Evolutionary conservation across 2,113 vertebrate genomes (phyloP).

Genomic region (Tachysurus fulvidraco): DNA sequence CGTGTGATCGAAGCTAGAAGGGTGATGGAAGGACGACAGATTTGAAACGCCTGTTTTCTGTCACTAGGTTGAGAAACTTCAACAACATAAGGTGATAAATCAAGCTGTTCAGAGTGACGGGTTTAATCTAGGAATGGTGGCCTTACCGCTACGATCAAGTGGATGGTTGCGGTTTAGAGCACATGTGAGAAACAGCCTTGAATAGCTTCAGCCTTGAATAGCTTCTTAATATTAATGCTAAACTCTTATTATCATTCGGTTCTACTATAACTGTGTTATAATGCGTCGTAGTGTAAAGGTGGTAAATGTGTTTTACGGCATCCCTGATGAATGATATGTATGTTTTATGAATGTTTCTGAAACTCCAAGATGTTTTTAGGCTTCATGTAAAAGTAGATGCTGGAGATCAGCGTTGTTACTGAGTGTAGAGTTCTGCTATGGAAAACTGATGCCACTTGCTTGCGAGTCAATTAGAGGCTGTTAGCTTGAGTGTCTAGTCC

Average conservation of each 20-base stretch:
- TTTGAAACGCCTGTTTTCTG: background rate
- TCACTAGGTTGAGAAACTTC: background rate
- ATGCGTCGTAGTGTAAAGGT: background rate
- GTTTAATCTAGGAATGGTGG: background rate
- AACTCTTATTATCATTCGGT: too few species aligned
- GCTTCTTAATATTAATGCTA: background rate
- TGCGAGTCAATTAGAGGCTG: background rate
- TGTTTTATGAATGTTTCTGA: background rate
- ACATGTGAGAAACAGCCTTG: background rate
- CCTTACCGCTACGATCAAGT: background rate
- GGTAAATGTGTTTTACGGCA: background rate
- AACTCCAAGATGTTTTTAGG: background rate
- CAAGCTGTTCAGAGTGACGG: background rate
- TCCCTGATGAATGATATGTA: background rate
- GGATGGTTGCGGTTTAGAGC: background rate
- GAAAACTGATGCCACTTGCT: background rate
- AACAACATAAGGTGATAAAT: background rate
- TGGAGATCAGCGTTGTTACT: background rate
- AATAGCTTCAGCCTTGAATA: background rate
- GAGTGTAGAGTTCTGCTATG: background rate
- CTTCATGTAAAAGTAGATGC: background rate
- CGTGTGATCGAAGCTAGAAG: background rate
- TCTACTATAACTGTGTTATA: background rate
- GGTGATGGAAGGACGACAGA: background rate
- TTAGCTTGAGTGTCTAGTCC: conserved; percentile 1